Conservation (phyloP, 1,140 invertebrate genomes). For the Musca vetustissima region DNA sequence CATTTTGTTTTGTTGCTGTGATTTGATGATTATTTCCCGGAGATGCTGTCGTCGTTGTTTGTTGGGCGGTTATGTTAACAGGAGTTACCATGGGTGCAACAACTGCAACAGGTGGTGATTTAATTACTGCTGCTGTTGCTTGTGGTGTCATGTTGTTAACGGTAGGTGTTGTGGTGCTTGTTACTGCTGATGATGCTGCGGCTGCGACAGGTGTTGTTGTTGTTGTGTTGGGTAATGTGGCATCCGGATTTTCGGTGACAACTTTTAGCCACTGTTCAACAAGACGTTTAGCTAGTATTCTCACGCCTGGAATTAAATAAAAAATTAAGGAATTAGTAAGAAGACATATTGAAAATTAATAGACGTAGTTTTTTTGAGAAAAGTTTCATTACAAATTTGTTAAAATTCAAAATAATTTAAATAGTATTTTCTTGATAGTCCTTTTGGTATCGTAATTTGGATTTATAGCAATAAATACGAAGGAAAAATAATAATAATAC, state of each 20-base stretch:
- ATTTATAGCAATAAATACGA: too few species aligned
- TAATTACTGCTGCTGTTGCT: background rate
- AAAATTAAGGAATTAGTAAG: background rate
- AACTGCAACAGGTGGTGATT: background rate
- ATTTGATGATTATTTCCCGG: background rate
- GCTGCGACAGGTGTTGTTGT: slow-evolving; percentile 15
- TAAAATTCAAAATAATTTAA: too few species aligned
- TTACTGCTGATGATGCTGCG: slow-evolving; percentile 22
- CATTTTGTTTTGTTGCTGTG: background rate
- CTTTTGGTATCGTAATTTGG: too few species aligned
- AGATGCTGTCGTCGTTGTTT: background rate
- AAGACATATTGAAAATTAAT: too few species aligned
- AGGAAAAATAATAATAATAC: too few species aligned
- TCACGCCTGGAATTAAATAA: slow-evolving; percentile 63
- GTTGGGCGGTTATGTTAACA: slow-evolving; percentile 3
- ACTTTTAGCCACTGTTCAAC: slow-evolving; percentile 91
- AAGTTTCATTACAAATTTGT: too few species aligned
- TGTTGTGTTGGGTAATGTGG: slow-evolving; percentile 8
- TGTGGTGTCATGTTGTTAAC: background rate
- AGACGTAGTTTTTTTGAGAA: too few species aligned
- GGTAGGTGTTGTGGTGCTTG: slow-evolving; percentile 23
- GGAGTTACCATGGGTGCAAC: slow-evolving; percentile 22
- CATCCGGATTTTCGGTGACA: slow-evolving; percentile 60
- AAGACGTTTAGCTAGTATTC: slow-evolving; percentile 72
- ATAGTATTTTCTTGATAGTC: too few species aligned